phyloP scores from a whole-genome alignment of 2,113 vertebrate genomes.

The Helogale parvula region DNA sequence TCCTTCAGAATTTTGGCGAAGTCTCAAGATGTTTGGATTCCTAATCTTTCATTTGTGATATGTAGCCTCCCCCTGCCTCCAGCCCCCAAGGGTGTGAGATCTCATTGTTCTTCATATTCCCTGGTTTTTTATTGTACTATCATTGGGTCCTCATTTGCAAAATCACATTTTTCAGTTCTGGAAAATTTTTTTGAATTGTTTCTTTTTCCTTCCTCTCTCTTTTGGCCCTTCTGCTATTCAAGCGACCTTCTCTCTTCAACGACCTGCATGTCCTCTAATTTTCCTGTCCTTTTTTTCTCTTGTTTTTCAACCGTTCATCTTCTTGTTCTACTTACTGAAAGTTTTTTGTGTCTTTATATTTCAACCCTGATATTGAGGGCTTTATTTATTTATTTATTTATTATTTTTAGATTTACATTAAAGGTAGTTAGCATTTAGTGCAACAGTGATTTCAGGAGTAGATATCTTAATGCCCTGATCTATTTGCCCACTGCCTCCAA shows the following conservation, averaged over 20 bases:
- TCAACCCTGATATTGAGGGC: background rate
- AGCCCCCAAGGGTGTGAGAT: background rate
- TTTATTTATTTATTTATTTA: too few species aligned
- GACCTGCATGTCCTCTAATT: background rate
- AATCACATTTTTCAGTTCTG: background rate
- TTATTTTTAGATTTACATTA: too few species aligned
- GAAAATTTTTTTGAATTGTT: background rate
- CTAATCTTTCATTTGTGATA: background rate
- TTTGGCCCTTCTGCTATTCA: background rate
- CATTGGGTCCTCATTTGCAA: background rate
- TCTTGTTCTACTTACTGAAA: background rate
- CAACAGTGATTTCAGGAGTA: too few species aligned
- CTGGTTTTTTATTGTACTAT: background rate
- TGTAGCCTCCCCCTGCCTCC: background rate
- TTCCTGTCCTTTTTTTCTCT: background rate
- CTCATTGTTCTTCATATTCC: background rate
- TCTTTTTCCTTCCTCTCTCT: background rate
- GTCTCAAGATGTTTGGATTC: background rate
- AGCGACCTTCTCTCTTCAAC: background rate
- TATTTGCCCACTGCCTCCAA: too few species aligned
- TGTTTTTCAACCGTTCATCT: background rate
- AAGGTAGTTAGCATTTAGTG: too few species aligned
- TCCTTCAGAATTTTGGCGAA: background rate
- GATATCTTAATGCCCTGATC: too few species aligned
- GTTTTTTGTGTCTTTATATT: conserved; percentile 2